These are phyloP conservation scores for Suncus etruscus DNA, from an alignment of 2,113 vertebrate species.

Conservation along the genomic window DNA sequence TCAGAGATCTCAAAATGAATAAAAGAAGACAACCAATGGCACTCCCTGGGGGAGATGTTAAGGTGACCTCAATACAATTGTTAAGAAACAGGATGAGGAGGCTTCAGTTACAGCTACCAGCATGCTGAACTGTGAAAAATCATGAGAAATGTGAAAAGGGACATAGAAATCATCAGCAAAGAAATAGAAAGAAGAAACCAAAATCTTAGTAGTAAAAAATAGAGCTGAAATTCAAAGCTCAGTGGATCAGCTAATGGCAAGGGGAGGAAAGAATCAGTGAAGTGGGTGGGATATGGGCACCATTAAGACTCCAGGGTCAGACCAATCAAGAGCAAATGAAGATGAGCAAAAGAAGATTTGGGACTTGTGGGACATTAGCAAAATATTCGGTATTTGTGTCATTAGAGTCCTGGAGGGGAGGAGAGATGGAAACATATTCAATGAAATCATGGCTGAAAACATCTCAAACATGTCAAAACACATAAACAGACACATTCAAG, in stretches of 20 bases:
- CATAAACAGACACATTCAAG: background rate
- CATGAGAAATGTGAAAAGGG: background rate
- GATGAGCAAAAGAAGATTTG: background rate
- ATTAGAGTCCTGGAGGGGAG: background rate
- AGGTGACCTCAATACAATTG: background rate
- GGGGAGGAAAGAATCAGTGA: background rate
- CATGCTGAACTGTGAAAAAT: background rate
- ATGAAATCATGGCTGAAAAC: background rate
- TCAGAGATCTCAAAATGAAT: background rate
- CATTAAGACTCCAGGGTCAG: background rate
- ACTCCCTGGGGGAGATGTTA: background rate
- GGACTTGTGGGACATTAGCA: background rate
- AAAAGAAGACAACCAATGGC: background rate
- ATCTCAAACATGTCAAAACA: background rate
- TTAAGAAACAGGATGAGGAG: background rate
- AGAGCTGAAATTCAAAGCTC: background rate
- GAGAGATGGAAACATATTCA: background rate
- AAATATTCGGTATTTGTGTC: background rate
- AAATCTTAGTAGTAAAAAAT: background rate
- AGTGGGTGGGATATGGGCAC: background rate
- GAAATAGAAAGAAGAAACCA: background rate
- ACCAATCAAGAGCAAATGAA: background rate
- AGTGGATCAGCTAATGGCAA: background rate
- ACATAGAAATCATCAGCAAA: background rate
- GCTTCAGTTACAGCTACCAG: background rate